Evolutionary conservation across 2,113 vertebrate genomes (phyloP).

Genomic region (Gnathonemus longibarbis): DNA sequence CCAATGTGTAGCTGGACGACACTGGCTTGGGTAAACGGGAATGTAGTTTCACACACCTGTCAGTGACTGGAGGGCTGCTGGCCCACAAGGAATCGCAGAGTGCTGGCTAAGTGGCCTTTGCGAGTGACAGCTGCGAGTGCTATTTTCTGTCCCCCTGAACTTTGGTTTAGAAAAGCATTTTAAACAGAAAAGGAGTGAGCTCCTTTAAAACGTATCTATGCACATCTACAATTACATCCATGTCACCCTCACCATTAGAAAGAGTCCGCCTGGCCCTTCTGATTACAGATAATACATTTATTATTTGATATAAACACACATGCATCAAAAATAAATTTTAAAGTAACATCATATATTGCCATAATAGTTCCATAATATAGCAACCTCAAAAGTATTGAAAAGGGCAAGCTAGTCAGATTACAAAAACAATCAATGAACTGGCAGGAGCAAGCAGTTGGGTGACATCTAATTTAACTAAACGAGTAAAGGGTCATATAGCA

Average conservation of each 20-base stretch:
- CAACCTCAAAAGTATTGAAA: background rate
- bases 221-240: background rate
- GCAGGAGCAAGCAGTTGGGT: background rate
- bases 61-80: background rate
- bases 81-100: too few relatives aligned
- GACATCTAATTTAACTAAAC: slow-evolving; percentile 6
- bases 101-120: background rate
- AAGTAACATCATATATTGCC: background rate
- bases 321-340: slow-evolving; percentile 11
- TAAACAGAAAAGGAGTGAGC: background rate
- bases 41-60: background rate
- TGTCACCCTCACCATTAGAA: background rate
- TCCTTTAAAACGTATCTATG: background rate
- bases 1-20: background rate
- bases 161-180: background rate
- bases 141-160: background rate
- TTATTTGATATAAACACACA: background rate
- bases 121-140: background rate
- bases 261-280: background rate
- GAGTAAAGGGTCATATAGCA: background rate
- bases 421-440: background rate
- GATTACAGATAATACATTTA: background rate
- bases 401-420: background rate
- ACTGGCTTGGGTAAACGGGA: background rate
- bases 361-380: background rate